Evolutionary conservation across 2,888 invertebrate species (phyloP).

Genomic region (Schizaphis graminum): DNA sequence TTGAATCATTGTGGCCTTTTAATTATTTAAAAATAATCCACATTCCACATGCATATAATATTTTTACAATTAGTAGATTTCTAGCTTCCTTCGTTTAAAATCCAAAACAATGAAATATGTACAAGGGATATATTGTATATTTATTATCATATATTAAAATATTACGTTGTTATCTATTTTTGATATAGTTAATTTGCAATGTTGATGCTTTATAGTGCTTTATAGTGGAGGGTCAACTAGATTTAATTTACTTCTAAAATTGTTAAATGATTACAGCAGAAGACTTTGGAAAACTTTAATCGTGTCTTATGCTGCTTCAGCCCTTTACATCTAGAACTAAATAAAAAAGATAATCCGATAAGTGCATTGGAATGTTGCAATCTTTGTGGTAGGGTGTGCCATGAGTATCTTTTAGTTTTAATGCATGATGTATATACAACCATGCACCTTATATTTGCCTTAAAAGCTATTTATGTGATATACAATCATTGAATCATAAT

Average conservation of each 20-base stretch:
- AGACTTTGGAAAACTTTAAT: neutral
- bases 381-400: neutral
- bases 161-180: neutral
- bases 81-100: neutral
- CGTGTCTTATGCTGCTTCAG: neutral
- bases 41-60: neutral
- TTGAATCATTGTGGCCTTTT: neutral
- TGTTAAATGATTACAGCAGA: neutral
- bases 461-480: neutral
- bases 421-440: neutral
- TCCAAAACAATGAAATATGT: neutral
- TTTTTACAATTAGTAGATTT: neutral
- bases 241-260: neutral
- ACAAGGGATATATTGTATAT: neutral
- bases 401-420: neutral
- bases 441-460: neutral
- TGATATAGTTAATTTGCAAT: neutral
- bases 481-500: neutral
- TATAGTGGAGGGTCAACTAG: neutral
- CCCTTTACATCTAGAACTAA: neutral
- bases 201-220: neutral
- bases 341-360: neutral
- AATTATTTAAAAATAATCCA: neutral
- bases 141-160: neutral
- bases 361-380: neutral